These are phyloP conservation scores for Bemisia tabaci DNA, from an alignment of 1,140 invertebrate genomes.

Conservation along the genomic window DNA sequence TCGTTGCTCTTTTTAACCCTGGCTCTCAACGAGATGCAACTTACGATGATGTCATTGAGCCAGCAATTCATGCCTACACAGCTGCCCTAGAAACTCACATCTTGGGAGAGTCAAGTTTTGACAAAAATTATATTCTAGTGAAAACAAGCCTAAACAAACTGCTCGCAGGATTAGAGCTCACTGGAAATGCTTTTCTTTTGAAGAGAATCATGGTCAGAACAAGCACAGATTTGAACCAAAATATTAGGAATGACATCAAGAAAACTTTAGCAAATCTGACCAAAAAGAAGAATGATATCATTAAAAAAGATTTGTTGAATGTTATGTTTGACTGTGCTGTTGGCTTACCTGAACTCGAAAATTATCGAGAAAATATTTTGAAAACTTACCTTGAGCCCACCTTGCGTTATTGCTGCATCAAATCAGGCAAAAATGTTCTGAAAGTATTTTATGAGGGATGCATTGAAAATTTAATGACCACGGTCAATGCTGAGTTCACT, in stretches of 20 bases:
- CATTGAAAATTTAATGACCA: too few relatives aligned
- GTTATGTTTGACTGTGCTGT: background rate
- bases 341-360: background rate
- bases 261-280: background rate
- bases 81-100: background rate
- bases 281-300: background rate
- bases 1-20: background rate
- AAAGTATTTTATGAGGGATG: background rate
- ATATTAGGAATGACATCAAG: background rate
- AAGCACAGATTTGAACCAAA: background rate
- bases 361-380: background rate
- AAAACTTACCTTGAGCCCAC: background rate
- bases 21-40: background rate
- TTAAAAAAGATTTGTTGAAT: background rate
- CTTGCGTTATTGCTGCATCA: background rate
- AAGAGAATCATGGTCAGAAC: background rate
- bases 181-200: background rate
- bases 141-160: background rate
- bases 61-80: too few relatives aligned
- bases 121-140: background rate
- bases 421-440: background rate
- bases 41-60: background rate
- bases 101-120: background rate
- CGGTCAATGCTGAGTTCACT: too few relatives aligned
- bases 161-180: background rate